phyloP scores from a whole-genome alignment of 2,113 vertebrate species.

The Apodemus speciosus region DNA sequence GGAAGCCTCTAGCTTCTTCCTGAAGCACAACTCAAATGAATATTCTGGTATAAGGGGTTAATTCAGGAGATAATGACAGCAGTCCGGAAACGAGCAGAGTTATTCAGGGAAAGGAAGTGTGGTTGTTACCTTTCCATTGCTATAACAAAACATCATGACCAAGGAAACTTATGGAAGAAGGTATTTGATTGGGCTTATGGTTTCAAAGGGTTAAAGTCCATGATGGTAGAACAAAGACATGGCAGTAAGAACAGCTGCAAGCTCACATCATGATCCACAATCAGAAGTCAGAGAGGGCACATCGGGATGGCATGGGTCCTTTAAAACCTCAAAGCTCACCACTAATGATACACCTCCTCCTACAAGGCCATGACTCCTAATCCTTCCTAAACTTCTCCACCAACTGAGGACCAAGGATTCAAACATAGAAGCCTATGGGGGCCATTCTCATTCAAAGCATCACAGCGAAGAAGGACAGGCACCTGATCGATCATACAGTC shows the following conservation, averaged over 20 bases:
- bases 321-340: neutral
- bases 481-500: neutral
- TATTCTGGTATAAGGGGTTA: neutral
- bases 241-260: neutral
- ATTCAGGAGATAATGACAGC: neutral
- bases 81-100: neutral
- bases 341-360: neutral
- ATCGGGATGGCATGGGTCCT: neutral
- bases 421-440: neutral
- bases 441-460: neutral
- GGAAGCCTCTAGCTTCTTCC: neutral
- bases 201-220: neutral
- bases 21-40: neutral
- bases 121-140: neutral
- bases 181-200: neutral
- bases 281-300: neutral
- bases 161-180: neutral
- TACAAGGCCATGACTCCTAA: neutral
- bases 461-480: neutral
- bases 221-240: neutral
- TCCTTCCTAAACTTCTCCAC: neutral
- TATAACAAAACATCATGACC: neutral
- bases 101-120: neutral
- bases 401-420: neutral
- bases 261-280: neutral